A percentile compares a stretch with the other conserved stretches of the same genome.
These are phyloP conservation scores for Apocheima hispidaria DNA, from an alignment of 2,888 invertebrate genomes.

Conservation along the genomic window DNA sequence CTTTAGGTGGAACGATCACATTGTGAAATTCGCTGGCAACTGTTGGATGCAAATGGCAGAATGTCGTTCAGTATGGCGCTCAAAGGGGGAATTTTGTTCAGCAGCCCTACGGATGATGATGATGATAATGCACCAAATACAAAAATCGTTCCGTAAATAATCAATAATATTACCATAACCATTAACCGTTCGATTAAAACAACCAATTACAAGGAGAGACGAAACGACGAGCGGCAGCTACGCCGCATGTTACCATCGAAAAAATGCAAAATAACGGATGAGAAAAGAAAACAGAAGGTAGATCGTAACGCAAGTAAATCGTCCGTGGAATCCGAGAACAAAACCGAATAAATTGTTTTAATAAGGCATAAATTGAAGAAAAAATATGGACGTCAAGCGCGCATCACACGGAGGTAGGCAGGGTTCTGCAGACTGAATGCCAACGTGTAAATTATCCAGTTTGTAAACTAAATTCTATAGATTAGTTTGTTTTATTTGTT, in stretches of 20 bases:
- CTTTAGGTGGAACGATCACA: too few relatives aligned
- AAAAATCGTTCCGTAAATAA: constrained; percentile 30
- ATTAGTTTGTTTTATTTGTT: too few relatives aligned
- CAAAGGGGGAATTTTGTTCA: too few relatives aligned
- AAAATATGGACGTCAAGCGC: constrained; percentile 51
- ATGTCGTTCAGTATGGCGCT: too few relatives aligned
- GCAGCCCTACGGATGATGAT: background rate
- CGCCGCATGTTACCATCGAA: constrained; percentile 46
- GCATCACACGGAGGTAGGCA: constrained; percentile 6
- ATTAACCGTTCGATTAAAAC: constrained; percentile 41
- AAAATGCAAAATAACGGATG: constrained; percentile 73
- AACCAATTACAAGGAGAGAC: constrained; percentile 45
- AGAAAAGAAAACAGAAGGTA: constrained; percentile 71
- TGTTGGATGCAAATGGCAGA: too few relatives aligned
- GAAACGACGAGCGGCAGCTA: constrained; percentile 29
- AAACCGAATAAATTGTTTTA: constrained; percentile 81
- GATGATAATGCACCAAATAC: constrained; percentile 6
- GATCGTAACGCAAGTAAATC: constrained; percentile 72
- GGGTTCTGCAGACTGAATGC: constrained; percentile 35
- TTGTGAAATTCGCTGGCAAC: too few relatives aligned
- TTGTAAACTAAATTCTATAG: too few relatives aligned
- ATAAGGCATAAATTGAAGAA: constrained; percentile 77
- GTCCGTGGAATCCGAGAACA: constrained; percentile 74
- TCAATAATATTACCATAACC: constrained; percentile 44
- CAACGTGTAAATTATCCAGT: too few relatives aligned